phyloP scores from a whole-genome alignment of 2,888 invertebrate genomes.

The Lasioglossum pauxillum region DNA sequence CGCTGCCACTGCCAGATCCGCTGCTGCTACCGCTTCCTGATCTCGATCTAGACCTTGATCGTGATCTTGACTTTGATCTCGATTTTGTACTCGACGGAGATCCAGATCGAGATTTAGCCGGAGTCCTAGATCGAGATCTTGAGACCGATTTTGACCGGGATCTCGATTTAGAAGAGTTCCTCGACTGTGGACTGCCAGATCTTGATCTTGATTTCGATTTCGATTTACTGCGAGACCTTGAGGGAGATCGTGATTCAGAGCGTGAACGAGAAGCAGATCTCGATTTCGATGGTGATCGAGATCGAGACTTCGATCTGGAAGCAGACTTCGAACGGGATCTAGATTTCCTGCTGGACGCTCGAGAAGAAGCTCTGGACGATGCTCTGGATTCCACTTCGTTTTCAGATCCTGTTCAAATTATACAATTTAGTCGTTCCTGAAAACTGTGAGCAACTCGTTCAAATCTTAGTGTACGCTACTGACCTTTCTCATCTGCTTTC shows the following conservation, averaged over 20 bases:
- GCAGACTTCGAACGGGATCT: slow-evolving; percentile 73
- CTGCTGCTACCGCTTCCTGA: slow-evolving; percentile 80
- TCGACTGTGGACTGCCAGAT: slow-evolving; percentile 73
- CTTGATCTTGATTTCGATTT: slow-evolving; percentile 72
- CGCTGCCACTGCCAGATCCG: slow-evolving; percentile 80
- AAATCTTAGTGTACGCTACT: neutral
- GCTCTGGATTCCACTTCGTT: slow-evolving; percentile 84
- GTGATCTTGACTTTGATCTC: slow-evolving; percentile 67
- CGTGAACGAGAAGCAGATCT: slow-evolving; percentile 77
- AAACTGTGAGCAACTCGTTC: neutral
- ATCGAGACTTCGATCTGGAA: slow-evolving; percentile 74
- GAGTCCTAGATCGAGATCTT: slow-evolving; percentile 77
- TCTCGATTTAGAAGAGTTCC: slow-evolving; percentile 64
- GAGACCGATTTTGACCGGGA: slow-evolving; percentile 77
- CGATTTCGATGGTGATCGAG: slow-evolving; percentile 70
- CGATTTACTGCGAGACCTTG: slow-evolving; percentile 74
- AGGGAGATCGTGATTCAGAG: slow-evolving; percentile 74
- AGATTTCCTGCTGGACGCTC: slow-evolving; percentile 79
- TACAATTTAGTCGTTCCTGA: neutral
- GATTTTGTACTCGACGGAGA: slow-evolving; percentile 79
- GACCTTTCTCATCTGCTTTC: slow-evolving; percentile 81
- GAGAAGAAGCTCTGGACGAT: slow-evolving; percentile 83
- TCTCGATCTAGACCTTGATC: slow-evolving; percentile 72
- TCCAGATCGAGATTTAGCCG: slow-evolving; percentile 75
- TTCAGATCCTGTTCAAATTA: slow-evolving; percentile 78